Evolutionary conservation across 2,797 vertebrate genomes (phyloP).

Genomic region (Sebastes glaucus): DNA sequence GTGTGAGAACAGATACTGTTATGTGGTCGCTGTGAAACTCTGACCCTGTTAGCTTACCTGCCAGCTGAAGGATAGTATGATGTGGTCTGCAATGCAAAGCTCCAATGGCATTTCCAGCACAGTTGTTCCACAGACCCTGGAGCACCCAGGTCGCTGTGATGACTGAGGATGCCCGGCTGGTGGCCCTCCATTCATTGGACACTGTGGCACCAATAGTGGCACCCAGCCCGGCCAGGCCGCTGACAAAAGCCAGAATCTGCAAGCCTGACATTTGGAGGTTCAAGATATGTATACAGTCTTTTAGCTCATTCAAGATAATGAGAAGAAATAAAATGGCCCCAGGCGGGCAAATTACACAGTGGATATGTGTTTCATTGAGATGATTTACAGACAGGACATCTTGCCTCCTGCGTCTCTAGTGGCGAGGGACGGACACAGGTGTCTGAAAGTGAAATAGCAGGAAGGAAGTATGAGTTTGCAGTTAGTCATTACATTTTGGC

Average conservation of each 20-base stretch:
- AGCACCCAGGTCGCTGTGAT: slow-evolving; percentile 96
- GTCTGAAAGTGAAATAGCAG: slow-evolving; percentile 53
- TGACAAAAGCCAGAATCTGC: slow-evolving; percentile 89
- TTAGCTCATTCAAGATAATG: slow-evolving; percentile 17
- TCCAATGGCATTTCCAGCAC: slow-evolving; percentile 92
- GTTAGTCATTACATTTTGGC: slow-evolving; percentile 72
- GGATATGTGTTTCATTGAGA: slow-evolving; percentile 82
- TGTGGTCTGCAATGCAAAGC: slow-evolving; percentile 89
- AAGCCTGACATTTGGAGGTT: slow-evolving; percentile 82
- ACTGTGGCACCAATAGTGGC: slow-evolving; percentile 87
- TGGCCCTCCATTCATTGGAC: slow-evolving; percentile 93
- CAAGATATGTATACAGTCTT: slow-evolving; percentile 28
- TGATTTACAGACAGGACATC: slow-evolving; percentile 79
- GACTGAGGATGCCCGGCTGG: slow-evolving; percentile 91
- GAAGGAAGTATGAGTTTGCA: slow-evolving; percentile 21
- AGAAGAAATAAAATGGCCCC: slow-evolving; percentile 47
- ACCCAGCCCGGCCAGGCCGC: slow-evolving; percentile 87
- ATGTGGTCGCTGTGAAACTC: not conserved
- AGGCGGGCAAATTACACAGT: slow-evolving; percentile 77
- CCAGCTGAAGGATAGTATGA: slow-evolving; percentile 89
- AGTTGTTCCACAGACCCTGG: slow-evolving; percentile 95
- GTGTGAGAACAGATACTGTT: not conserved
- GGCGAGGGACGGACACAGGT: slow-evolving; percentile 33
- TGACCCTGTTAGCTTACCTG: slow-evolving; percentile 80
- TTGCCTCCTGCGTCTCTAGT: slow-evolving; percentile 68